These are phyloP conservation scores for Antheraea assamensis DNA, from an alignment of 2,888 invertebrate species.

Conservation along the genomic window DNA sequence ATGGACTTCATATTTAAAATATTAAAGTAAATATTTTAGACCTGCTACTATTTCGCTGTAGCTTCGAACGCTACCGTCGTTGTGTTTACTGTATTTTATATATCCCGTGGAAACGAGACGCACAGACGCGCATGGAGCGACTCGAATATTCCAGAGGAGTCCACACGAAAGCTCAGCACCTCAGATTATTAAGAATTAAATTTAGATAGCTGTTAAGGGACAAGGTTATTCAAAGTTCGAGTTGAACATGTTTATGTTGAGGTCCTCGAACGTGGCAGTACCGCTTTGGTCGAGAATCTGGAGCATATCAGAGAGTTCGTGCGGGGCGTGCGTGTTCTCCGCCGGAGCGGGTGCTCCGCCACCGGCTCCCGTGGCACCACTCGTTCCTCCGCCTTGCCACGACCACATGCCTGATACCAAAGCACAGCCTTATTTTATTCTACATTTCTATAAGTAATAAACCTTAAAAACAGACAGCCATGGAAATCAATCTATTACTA, in stretches of 20 bases:
- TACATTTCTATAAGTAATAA: neutral
- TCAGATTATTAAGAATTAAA: conserved; percentile 13
- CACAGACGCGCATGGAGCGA: conserved; percentile 7
- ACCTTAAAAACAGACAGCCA: too few species aligned
- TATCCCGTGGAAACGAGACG: conserved; percentile 1
- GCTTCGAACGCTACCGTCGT: neutral
- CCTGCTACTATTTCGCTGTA: neutral
- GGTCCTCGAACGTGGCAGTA: conserved; percentile 92
- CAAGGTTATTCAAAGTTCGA: conserved; percentile 78
- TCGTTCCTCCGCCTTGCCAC: conserved; percentile 84
- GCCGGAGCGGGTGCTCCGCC: conserved; percentile 41
- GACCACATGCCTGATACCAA: conserved; percentile 87
- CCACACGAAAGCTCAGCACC: conserved; percentile 19
- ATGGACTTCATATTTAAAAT: conserved; percentile 10
- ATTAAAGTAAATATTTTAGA: conserved; percentile 7
- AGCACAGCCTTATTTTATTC: neutral
- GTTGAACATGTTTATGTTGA: conserved; percentile 95
- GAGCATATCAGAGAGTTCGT: conserved; percentile 94
- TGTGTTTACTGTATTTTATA: neutral
- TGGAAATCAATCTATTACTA: too few species aligned
- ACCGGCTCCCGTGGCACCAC: conserved; percentile 48
- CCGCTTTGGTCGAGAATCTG: conserved; percentile 95
- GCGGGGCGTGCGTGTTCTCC: conserved; percentile 80
- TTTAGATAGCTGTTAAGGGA: neutral
- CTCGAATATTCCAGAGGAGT: conserved; percentile 5